Base-by-base conservation (phyloP, 2,888 invertebrate genomes). In the Gari tellinella region DNA sequence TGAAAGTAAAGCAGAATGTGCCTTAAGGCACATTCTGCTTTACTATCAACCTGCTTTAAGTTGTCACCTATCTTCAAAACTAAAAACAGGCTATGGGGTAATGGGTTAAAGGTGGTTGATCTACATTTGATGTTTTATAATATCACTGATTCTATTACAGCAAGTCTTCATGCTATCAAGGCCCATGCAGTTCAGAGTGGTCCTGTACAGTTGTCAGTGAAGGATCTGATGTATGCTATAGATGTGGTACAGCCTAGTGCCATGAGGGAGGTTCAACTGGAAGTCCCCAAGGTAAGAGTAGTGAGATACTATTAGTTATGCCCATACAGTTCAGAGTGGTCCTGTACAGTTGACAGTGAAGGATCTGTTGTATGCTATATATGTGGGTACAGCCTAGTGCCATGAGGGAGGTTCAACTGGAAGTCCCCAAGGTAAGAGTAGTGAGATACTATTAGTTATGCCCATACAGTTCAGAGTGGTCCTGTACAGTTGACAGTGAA, bases 191-290 rank as follows among this genome's bases (percentile, higher is more conserved):
- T 19, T 12, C 5, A 23, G 7, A 8, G 26, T 17, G 12, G 31
- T 4, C 25, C 12, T 10, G 55, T 43, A 37, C 58, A 31, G 17
- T 15, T 81, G 2, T 53, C 26, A 10, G 48, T 67, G 21, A 56
- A 80, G 2, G 89, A 92, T 72, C 62, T 92, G 56, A 78, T 68
- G 37, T 53, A 81, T 58, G 90, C 90, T 17, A 72, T 91, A 56
- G 81, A 80, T n/a, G 53, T 67, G 23, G 88, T 97, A 0, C 95
- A 95, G 83, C 98, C 98, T 0, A 97, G 96, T 90, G 97, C 97
- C 0, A 97, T 98, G 96, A 94, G 96, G 72, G 97, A 97, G 91
- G 94, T 97, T 4, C 93, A 96, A 53, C 95, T 98, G 75, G 97
- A 97, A 92, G 95, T 96, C 69, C 96, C 97, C 1, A 95, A 97